Percentiles rank a stretch among this genome's conserved stretches.
phyloP scores from a whole-genome alignment of 2,888 invertebrate species.

The Molanna angustata region DNA sequence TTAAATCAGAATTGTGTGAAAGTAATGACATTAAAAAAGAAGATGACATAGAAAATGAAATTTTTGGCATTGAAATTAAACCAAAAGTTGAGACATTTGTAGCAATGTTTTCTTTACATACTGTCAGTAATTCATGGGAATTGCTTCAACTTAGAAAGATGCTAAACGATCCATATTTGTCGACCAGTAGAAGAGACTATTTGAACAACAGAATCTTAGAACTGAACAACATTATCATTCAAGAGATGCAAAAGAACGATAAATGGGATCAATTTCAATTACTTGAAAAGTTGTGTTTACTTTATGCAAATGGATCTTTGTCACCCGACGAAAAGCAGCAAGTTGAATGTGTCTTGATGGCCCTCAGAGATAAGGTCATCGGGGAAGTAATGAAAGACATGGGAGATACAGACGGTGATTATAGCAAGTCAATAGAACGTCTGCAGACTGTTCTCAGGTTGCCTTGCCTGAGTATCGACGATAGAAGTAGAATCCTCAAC shows the following conservation, averaged over 20 bases:
- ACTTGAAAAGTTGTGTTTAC: conserved; percentile 19
- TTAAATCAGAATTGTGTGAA: too few species aligned
- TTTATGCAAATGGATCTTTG: conserved; percentile 9
- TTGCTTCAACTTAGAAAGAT: conserved; percentile 20
- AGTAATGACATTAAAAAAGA: too few species aligned
- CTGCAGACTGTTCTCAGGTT: conserved; percentile 17
- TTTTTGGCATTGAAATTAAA: not conserved
- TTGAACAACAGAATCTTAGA: conserved; percentile 24
- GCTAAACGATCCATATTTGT: conserved; percentile 24
- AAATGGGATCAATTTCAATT: conserved; percentile 14
- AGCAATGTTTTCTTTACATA: not conserved
- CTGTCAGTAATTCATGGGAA: conserved; percentile 22
- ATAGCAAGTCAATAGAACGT: conserved; percentile 15
- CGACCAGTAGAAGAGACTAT: conserved; percentile 12
- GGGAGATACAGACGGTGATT: not conserved
- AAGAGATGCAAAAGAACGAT: conserved; percentile 14
- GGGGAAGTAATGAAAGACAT: conserved; percentile 11
- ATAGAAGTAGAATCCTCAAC: conserved; percentile 16
- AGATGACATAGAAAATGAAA: not conserved
- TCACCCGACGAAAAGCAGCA: conserved; percentile 17
- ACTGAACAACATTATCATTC: conserved; percentile 21
- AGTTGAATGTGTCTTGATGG: conserved; percentile 17
- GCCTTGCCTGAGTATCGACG: conserved; percentile 10
- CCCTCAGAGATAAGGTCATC: conserved; percentile 22
- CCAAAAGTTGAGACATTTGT: not conserved